Percentiles rank a stretch among this genome's conserved stretches.
Conservation (phyloP, 2,113 vertebrate genomes). For the Ptilonorhynchus violaceus region DNA sequence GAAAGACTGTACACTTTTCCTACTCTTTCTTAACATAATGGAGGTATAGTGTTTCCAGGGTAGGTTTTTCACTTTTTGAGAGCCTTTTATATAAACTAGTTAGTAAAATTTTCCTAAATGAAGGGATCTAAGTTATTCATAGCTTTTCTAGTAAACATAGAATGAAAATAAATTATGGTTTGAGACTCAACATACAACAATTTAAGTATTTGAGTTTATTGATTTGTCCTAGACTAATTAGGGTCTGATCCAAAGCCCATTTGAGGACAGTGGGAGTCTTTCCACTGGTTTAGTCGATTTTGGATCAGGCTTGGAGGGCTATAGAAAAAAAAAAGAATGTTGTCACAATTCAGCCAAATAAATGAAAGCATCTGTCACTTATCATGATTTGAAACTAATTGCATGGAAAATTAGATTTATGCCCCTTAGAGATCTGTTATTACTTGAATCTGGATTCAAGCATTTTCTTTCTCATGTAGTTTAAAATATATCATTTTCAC, state of each 20-base stretch:
- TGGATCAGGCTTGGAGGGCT: neutral
- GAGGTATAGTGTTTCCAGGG: neutral
- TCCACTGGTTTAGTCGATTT: neutral
- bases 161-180: neutral
- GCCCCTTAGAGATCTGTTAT: neutral
- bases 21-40: neutral
- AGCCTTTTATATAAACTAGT: neutral
- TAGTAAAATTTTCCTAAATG: neutral
- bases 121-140: neutral
- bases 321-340: neutral
- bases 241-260: neutral
- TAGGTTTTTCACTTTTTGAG: neutral
- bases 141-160: neutral
- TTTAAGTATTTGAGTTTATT: neutral
- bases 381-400: constrained; percentile 28
- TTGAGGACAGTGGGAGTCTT: neutral
- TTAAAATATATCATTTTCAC: constrained; percentile 12
- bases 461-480: neutral
- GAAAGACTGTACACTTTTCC: neutral
- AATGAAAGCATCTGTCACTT: constrained; percentile 29
- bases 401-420: constrained; percentile 31
- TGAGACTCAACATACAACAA: neutral
- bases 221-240: constrained; percentile 9
- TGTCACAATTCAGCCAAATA: constrained; percentile 13
- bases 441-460: neutral